Percentiles rank a stretch among this genome's conserved stretches.
phyloP scores from a whole-genome alignment of 2,113 vertebrate genomes.

The Callionymus lyra region DNA sequence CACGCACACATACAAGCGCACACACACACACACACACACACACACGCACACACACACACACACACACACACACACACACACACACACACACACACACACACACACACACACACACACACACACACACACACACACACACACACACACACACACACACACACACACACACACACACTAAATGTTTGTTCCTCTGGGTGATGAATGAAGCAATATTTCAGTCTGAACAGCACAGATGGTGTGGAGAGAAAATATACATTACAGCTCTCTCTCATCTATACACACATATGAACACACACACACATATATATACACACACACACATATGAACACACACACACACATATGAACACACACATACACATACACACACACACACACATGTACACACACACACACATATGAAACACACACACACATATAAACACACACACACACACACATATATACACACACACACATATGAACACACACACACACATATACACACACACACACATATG shows the following conservation, averaged over 20 bases:
- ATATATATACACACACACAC: constrained; percentile 37
- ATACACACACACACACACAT: constrained; percentile 6
- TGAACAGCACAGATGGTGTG: constrained; percentile 48
- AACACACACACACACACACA: no score
- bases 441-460: no score
- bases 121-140: not conserved
- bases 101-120: not conserved
- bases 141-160: not conserved
- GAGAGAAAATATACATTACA: constrained; percentile 32
- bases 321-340: no score
- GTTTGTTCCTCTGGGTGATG: constrained; percentile 44
- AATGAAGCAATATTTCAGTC: constrained; percentile 60
- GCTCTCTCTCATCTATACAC: constrained; percentile 3
- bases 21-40: not conserved
- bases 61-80: not conserved
- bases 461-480: no score
- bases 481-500: no score
- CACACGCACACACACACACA: not conserved
- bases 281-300: constrained; percentile 26
- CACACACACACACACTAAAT: constrained; percentile 9
- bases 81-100: not conserved
- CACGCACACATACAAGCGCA: no score
- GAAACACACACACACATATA: no score
- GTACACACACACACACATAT: not conserved
- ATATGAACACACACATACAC: no score